Percentiles rank a stretch among this genome's conserved stretches.
Evolutionary conservation across 2,888 invertebrate genomes (phyloP).

Genomic region (Hipparchia sbordonii): DNA sequence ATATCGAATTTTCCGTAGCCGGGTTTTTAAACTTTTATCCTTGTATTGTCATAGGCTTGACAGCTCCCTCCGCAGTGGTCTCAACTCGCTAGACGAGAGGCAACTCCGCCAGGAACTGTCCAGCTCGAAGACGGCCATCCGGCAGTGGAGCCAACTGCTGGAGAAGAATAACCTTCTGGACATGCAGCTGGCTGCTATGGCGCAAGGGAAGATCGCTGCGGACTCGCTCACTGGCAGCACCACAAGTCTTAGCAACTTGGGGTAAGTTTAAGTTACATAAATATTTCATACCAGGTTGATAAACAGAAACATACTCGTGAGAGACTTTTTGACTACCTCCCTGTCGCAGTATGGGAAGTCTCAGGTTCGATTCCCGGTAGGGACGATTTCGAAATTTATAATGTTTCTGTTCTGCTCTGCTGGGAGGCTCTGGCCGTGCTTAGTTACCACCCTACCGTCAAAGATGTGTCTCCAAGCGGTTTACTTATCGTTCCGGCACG

Average conservation of each 20-base stretch:
- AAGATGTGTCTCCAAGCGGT: too few species aligned
- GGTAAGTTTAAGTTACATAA: conserved; percentile 60
- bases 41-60: conserved; percentile 60
- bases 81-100: conserved; percentile 77
- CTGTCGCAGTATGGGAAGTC: too few species aligned
- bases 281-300: not conserved
- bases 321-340: too few species aligned
- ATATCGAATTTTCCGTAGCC: too few species aligned
- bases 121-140: conserved; percentile 69
- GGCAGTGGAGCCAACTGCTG: conserved; percentile 77
- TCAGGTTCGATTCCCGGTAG: too few species aligned
- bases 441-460: too few species aligned
- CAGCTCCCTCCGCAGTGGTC: conserved; percentile 76
- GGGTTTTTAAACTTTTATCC: not conserved
- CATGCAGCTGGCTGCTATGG: conserved; percentile 73
- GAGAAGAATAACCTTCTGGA: conserved; percentile 76
- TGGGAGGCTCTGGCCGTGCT: too few species aligned
- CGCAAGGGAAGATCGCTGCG: conserved; percentile 68
- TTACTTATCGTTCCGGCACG: too few species aligned
- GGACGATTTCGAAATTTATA: too few species aligned
- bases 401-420: too few species aligned
- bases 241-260: conserved; percentile 73
- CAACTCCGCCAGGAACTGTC: conserved; percentile 76
- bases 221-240: conserved; percentile 77
- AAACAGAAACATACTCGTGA: not conserved